Evolutionary conservation across 2,888 invertebrate genomes (phyloP).

Genomic region (Ormia ochracea): DNA sequence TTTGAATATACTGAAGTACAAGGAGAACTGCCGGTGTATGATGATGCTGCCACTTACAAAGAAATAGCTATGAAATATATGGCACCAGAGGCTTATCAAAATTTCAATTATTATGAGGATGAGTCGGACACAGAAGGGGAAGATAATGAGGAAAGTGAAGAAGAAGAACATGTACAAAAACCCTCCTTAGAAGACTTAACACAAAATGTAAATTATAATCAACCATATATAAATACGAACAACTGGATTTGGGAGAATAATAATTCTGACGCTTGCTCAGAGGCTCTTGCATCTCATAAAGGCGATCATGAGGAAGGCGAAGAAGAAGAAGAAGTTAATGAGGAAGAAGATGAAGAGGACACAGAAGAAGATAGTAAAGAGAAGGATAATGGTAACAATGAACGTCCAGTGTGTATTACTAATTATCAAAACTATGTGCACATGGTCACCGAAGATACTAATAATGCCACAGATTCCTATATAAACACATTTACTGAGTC

Average conservation of each 20-base stretch:
- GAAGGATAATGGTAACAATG: neutral
- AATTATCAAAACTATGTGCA: conserved; percentile 49
- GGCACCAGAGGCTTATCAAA: conserved; percentile 71
- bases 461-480: conserved; percentile 63
- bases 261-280: neutral
- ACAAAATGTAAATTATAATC: conserved; percentile 16
- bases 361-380: neutral
- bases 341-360: conserved; percentile 21
- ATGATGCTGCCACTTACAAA: conserved; percentile 57
- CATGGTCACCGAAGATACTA: conserved; percentile 45
- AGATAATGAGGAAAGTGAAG: conserved; percentile 55
- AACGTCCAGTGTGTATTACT: conserved; percentile 16
- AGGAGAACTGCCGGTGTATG: conserved; percentile 60
- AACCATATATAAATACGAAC: neutral
- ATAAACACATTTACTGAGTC: conserved; percentile 75
- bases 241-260: conserved; percentile 45
- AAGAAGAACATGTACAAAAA: conserved; percentile 35
- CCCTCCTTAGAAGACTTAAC: neutral
- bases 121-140: conserved; percentile 67
- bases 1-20: conserved; percentile 66
- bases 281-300: neutral
- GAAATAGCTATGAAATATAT: conserved; percentile 71
- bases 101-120: conserved; percentile 69
- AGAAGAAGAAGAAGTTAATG: conserved; percentile 45
- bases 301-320: neutral